Percentiles rank a stretch among this genome's conserved stretches.
Conservation (phyloP, 2,888 invertebrate species). For the Steromphala cineraria region DNA sequence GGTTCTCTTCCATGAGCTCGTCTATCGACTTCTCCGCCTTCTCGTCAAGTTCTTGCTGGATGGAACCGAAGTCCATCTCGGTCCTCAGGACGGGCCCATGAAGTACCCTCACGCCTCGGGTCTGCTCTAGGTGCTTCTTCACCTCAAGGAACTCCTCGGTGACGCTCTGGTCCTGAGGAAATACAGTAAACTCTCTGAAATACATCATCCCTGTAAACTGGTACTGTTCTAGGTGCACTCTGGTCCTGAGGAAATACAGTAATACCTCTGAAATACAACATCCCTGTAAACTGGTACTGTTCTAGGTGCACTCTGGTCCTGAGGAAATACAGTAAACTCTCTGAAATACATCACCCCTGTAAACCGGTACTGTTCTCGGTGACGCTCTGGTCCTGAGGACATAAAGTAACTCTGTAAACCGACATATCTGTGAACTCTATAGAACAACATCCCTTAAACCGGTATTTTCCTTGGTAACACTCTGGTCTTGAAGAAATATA, state of each 20-base stretch:
- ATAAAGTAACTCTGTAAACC: too few species aligned
- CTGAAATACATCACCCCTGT: too few species aligned
- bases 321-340: not conserved
- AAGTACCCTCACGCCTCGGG: slow-evolving; percentile 11
- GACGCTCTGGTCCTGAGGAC: too few species aligned
- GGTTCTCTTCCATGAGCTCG: slow-evolving; percentile 26
- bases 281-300: too few species aligned
- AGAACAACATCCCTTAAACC: too few species aligned
- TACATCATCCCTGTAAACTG: too few species aligned
- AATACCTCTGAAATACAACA: too few species aligned
- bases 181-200: too few species aligned
- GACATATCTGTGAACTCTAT: too few species aligned
- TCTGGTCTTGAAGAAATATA: too few species aligned
- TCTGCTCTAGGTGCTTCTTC: slow-evolving; percentile 8
- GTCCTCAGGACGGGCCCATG: slow-evolving; percentile 3
- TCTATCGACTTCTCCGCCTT: slow-evolving; percentile 7
- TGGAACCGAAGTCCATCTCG: not conserved
- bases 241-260: slow-evolving; percentile 18
- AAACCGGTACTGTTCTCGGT: too few species aligned
- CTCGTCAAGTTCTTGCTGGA: not conserved
- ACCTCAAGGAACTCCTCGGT: slow-evolving; percentile 29
- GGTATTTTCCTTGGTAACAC: too few species aligned
- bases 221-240: slow-evolving; percentile 13
- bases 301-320: slow-evolving; percentile 27
- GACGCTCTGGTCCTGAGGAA: slow-evolving; percentile 28